Base-by-base conservation (phyloP, 2,888 invertebrate genomes). In the Falcaria lacertinaria region DNA sequence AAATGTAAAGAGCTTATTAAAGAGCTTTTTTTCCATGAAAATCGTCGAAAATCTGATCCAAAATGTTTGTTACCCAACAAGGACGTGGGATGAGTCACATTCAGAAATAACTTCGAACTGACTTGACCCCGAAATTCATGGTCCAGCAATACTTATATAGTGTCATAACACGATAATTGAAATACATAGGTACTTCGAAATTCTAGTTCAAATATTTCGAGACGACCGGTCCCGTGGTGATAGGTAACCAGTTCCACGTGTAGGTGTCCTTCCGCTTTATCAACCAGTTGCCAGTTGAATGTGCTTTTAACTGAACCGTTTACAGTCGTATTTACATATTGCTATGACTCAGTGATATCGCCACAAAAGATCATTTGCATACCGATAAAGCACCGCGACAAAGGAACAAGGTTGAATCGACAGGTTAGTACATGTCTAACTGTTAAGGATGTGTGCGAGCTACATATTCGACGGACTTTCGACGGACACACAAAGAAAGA, bases 361-460 rank as follows among this genome's bases (percentile, higher is more conserved):
- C 57, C 62, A 73, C 75, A 74, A 77, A 64, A 71, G 69, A 74
- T 74, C 64, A 71, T 79, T 75, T 77, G 69, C 76, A 72, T 70
- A 74, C 54, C 69, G 73, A 80, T 82, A 81, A 77, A 73, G 69
- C 69, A 59, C 51, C 43, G 54, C 69, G 71, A 80, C 82, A 80
- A 81, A 75, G 75, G 73, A 74, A 75, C 74, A 68, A 70, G 74
- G 68, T 74, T 74, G 76, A 69, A 79, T 78, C 77, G 83, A 84
- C 85, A 83, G 75, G 85, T 85, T 80, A 68, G 69, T 76, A 83
- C 85, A 77, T 67, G 84, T 83, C 69, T 68, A 28, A 11, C 11
- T 51, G 45, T 39, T 47, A 44, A 43, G 47, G 34, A 8, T 60
- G 68, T 74, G 72, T 75, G 71, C 39, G 69, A 68, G 44, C 35